Evolutionary conservation across 1,140 invertebrate species (phyloP), one percentile per base, ranked within the genome.

Genomic region (Pectinophora gossypiella): DNA sequence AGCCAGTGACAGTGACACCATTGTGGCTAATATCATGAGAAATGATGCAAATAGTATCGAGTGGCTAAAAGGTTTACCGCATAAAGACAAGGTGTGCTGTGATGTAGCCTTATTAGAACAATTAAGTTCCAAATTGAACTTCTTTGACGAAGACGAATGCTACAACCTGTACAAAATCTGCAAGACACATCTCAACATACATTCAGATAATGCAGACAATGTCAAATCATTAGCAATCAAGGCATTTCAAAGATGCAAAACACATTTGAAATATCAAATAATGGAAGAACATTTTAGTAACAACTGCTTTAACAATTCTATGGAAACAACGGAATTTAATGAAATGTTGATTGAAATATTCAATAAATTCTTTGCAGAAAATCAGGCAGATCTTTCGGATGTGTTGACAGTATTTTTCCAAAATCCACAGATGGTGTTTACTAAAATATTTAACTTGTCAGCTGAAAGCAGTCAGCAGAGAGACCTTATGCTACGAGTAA

Each of bases 351-450:
- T 56, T 43, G 68, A 79, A 62, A 72, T 63, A 59, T 84, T 87
- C 44, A 87, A 87, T 54, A 85, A 84, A 64, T 51, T 79, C 19
- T 70, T 77, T 38, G 46, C 54, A 3, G 50, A 64, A 13, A 48
- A 61, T 19, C 59, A 72, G 47, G 44, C 54, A 40, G 72, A 84
- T 60, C 44, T 76, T 10, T 58, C 64, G n/a, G 68, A 76, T 51
- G 50, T 83, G 23, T 63, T 84, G 9, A 56, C 45, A 38, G 43
- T 79, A 13, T 84, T 87, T 40, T 18, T 84, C 2, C 84, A 84
- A 58, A 84, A 75, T 61, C 84, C 84, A 3, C 61, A 51, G 32
- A 44, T 68, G 55, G 68, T 78, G 18, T 84, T 64, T 44, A 52
- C 13, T 15, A 78, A 74, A 62, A 74, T 85, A 48, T 79, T 81